Evolutionary conservation across 1,140 invertebrate genomes (phyloP).

Genomic region (Yoshiicerus persimilis): DNA sequence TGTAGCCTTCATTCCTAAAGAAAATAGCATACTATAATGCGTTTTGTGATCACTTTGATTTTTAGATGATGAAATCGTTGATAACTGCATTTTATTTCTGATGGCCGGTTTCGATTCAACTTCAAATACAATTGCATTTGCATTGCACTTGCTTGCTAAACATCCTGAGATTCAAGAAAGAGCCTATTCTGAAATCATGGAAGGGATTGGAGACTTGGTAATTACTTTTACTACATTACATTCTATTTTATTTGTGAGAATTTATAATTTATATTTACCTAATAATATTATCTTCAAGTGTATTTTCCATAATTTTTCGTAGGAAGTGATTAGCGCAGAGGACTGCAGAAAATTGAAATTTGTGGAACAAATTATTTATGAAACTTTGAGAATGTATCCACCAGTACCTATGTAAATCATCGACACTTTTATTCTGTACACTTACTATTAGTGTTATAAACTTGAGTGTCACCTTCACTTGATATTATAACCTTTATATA

Average conservation of each 20-base stretch:
- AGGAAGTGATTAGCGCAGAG: conserved; percentile 44
- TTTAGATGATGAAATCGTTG: conserved; percentile 41
- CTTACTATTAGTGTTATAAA: no score
- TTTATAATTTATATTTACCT: no score
- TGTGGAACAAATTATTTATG: conserved; percentile 48
- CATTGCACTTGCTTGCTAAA: conserved; percentile 43
- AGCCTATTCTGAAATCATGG: conserved; percentile 45
- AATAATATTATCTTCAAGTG: neutral
- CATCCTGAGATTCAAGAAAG: conserved; percentile 47
- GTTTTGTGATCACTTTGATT: no score
- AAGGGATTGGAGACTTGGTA: conserved; percentile 47
- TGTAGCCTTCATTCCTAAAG: no score
- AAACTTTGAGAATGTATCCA: conserved; percentile 50
- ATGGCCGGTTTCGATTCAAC: conserved; percentile 48
- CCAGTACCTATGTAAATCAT: conserved; percentile 49
- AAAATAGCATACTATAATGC: no score
- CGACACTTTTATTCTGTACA: neutral
- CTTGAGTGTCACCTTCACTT: no score
- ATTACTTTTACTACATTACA: neutral
- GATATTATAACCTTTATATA: no score
- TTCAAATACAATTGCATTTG: conserved; percentile 47
- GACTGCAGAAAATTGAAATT: conserved; percentile 46
- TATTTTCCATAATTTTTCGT: neutral
- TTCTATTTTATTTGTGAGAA: no score
- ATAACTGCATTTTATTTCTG: conserved; percentile 47